phyloP scores from a whole-genome alignment of 2,113 vertebrate genomes.

The Semnornis frantzii region DNA sequence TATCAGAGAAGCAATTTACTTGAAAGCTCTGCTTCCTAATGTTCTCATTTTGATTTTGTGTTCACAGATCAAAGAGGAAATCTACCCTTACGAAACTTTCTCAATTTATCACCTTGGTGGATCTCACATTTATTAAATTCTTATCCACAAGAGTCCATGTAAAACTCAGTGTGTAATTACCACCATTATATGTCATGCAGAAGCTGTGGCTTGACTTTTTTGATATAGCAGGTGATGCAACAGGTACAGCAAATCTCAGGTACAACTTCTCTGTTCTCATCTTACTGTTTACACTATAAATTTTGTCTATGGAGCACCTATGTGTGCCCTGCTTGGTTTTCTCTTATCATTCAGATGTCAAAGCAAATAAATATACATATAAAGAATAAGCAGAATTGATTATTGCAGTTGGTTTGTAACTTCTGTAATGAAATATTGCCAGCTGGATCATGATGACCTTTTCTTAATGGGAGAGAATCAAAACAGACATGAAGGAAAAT shows the following conservation, averaged over 20 bases:
- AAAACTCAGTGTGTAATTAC: slow-evolving; percentile 68
- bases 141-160: slow-evolving; percentile 63
- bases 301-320: neutral
- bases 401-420: neutral
- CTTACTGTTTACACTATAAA: neutral
- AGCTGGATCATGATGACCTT: neutral
- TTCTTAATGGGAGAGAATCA: neutral
- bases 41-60: slow-evolving; percentile 71
- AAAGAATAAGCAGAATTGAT: neutral
- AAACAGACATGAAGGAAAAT: neutral
- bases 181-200: slow-evolving; percentile 33
- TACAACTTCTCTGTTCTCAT: neutral
- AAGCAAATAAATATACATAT: neutral
- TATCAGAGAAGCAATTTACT: slow-evolving; percentile 73
- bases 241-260: neutral
- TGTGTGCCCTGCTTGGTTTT: neutral
- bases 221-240: neutral
- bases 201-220: neutral
- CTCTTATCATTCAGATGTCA: neutral
- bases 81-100: slow-evolving; percentile 45
- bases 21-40: slow-evolving; percentile 62
- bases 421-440: neutral
- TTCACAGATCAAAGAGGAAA: slow-evolving; percentile 76
- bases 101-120: slow-evolving; percentile 65
- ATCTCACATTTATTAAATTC: slow-evolving; percentile 74